Evolutionary conservation across 2,113 vertebrate species (phyloP), one percentile per base, ranked within the genome.

Genomic region (Aptenodytes forsteri): DNA sequence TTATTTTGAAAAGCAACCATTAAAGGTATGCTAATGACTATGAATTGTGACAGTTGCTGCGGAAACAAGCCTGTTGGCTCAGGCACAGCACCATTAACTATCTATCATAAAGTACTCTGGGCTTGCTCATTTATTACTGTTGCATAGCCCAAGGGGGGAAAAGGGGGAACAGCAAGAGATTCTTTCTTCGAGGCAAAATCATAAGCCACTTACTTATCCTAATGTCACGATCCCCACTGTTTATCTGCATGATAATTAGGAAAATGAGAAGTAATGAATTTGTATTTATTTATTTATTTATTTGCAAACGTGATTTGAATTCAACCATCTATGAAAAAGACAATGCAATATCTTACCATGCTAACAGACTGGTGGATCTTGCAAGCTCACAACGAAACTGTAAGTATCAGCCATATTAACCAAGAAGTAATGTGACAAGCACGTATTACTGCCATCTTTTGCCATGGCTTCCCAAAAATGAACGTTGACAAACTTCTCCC

Each of bases 1-100:
- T 92, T 92, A 96, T 97, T 98, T 97, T 90, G 93, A 98, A 97
- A 97, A 93, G 94, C 90, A 97, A 72, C 93, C 93, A 93, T 97
- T 98, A 98, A 98, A 98, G 97, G 97, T 98, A 98, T 97, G 98
- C 95, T 98, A 98, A 98, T 98, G 98, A 97, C 97, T 97, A 77
- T 77, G 97, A 97, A 97, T 92, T 90, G 97, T 95, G 96, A 96
- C 98, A 98, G 98, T 98, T 98, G 98, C 97, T 91, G 83, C 50
- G 52, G 95, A 97, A 98, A 96, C 75, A 87, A 96, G 98, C 94
- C 97, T 98, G 98, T 96, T 97, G 97, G 97, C 97, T 97, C 94
- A 75, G 76, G 96, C 93, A 50, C 94, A 95, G 98, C 95, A 86
- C 98, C 98, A 98, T 98, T 98, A 98, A 97, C 86, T 85, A 97